phyloP scores from a whole-genome alignment of 37 sponge, comb jelly and placozoan species.

The Mnemiopsis leidyi region DNA sequence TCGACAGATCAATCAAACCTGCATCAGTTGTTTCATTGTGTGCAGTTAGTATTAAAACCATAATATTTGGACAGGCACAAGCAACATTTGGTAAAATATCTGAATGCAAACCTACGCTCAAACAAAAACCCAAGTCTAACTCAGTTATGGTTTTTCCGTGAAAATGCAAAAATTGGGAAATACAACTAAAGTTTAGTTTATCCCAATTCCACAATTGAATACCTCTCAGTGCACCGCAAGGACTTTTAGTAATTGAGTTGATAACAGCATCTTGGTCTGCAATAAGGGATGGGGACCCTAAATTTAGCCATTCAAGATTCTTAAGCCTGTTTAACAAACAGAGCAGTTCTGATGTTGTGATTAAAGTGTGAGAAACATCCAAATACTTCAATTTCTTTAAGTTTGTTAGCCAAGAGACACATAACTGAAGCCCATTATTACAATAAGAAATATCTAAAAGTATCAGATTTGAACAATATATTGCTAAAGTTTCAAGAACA shows the following conservation, averaged over 20 bases:
- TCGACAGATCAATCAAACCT: not conserved
- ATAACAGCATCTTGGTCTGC: conserved; percentile 40
- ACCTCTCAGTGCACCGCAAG: not conserved
- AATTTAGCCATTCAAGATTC: conserved; percentile 1
- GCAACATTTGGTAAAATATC: conserved; percentile 43
- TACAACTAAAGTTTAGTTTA: not conserved
- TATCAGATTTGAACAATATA: not conserved
- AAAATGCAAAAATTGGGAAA: not conserved
- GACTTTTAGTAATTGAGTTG: not conserved
- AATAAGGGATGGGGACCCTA: conserved; percentile 16
- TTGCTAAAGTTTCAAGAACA: conserved; percentile 29
- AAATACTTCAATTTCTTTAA: not conserved
- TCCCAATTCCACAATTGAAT: conserved; percentile 60
- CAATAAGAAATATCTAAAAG: conserved; percentile 19
- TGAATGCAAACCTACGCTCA: not conserved
- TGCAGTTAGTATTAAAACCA: conserved; percentile 2
- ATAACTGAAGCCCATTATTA: conserved; percentile 25
- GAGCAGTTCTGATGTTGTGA: not conserved
- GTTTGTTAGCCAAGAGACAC: conserved; percentile 19
- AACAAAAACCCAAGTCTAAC: conserved; percentile 24
- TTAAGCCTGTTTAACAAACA: not conserved
- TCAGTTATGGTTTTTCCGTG: conserved; percentile 4
- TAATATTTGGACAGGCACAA: not conserved
- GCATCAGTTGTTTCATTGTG: conserved; percentile 51
- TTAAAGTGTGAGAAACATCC: not conserved